Percentiles rank a stretch among this genome's conserved stretches.
phyloP scores from a whole-genome alignment of 1,140 invertebrate species.

The Glossosoma conforme region DNA sequence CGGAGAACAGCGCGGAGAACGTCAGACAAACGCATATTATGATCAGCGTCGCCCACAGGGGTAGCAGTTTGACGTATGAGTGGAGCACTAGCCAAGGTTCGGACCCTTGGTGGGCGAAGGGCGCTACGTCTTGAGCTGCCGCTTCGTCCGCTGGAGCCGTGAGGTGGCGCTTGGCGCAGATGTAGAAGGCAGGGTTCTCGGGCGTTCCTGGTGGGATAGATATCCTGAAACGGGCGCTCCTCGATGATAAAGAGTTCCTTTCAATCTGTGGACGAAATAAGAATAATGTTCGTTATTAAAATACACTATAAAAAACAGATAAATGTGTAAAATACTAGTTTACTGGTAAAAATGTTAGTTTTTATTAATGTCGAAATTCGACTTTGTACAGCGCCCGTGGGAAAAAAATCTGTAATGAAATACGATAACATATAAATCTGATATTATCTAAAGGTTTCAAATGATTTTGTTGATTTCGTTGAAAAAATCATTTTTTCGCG shows the following conservation, averaged over 20 bases:
- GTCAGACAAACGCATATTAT: constrained; percentile 73
- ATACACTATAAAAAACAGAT: too few species aligned
- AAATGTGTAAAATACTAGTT: too few species aligned
- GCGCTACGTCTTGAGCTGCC: constrained; percentile 35
- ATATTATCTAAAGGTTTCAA: too few species aligned
- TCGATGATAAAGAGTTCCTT: constrained; percentile 40
- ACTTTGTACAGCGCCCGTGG: too few species aligned
- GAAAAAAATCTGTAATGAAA: too few species aligned
- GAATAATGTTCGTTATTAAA: too few species aligned
- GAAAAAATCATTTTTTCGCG: too few species aligned
- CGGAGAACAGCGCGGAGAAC: constrained; percentile 91
- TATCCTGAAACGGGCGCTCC: constrained; percentile 55
- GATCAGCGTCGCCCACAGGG: constrained; percentile 68
- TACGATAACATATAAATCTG: too few species aligned
- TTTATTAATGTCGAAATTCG: too few species aligned
- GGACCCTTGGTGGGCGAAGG: constrained; percentile 70
- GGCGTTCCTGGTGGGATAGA: constrained; percentile 52
- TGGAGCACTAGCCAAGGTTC: constrained; percentile 58
- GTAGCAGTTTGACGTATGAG: constrained; percentile 63
- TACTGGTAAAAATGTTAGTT: too few species aligned
- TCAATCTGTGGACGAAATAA: constrained; percentile 46
- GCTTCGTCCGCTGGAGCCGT: constrained; percentile 33
- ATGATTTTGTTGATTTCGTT: too few species aligned
- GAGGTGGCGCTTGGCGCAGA: constrained; percentile 59
- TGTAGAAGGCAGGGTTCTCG: constrained; percentile 50